Percentiles rank a stretch among this genome's conserved stretches.
phyloP scores from a whole-genome alignment of 2,113 vertebrate genomes.

The Ramphastos sulfuratus region DNA sequence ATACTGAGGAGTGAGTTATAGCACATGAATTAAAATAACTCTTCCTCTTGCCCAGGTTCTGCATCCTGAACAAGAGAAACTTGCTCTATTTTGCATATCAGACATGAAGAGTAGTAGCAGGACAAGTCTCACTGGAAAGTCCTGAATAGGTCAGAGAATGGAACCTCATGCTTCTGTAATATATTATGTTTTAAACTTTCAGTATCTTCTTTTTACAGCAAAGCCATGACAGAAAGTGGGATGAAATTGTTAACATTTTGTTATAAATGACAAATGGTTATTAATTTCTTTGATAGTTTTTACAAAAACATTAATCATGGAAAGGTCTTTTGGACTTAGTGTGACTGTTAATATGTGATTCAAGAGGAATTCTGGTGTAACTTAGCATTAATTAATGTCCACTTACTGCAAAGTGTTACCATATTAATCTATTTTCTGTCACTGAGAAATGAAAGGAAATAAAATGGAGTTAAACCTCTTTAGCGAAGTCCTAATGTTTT shows the following conservation, averaged over 20 bases:
- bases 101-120: background rate
- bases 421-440: constrained; percentile 70
- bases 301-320: constrained; percentile 75
- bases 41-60: background rate
- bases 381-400: constrained; percentile 73
- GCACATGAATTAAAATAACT: constrained; percentile 47
- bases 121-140: background rate
- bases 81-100: background rate
- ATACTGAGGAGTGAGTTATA: constrained; percentile 61
- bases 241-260: constrained; percentile 65
- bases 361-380: constrained; percentile 55
- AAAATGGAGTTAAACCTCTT: constrained; percentile 17
- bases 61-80: background rate
- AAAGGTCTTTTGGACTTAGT: constrained; percentile 55
- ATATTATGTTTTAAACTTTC: constrained; percentile 41
- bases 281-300: constrained; percentile 73
- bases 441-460: constrained; percentile 32
- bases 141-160: constrained; percentile 23
- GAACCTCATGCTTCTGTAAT: constrained; percentile 2
- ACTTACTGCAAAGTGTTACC: constrained; percentile 67
- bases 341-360: constrained; percentile 52
- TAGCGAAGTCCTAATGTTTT: background rate
- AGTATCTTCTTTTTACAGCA: constrained; percentile 29
- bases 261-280: constrained; percentile 72
- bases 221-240: constrained; percentile 56